Conservation (phyloP, 2,888 invertebrate genomes). For the Parelbella ahira region DNA sequence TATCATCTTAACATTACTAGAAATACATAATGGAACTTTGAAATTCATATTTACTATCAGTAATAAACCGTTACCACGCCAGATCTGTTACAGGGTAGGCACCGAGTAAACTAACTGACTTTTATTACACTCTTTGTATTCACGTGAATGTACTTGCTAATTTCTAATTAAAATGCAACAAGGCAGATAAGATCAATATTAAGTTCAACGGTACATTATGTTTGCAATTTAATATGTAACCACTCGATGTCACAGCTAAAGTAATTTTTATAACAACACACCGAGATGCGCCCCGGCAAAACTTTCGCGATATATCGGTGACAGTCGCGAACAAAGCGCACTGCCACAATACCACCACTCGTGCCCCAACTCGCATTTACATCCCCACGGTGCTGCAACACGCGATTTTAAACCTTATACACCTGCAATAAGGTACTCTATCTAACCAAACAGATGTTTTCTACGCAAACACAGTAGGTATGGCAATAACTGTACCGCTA, state of each 20-base stretch:
- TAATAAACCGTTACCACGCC: too few relatives aligned
- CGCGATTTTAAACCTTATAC: conserved; percentile 41
- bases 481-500: conserved; percentile 35
- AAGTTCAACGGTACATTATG: too few relatives aligned
- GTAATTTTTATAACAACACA: conserved; percentile 39
- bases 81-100: too few relatives aligned
- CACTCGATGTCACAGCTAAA: conserved; percentile 29
- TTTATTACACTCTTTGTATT: too few relatives aligned
- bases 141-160: too few relatives aligned
- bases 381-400: conserved; percentile 20
- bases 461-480: conserved; percentile 19
- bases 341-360: conserved; percentile 61
- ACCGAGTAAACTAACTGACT: too few relatives aligned
- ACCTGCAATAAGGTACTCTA: conserved; percentile 35
- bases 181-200: too few relatives aligned
- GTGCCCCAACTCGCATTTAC: conserved; percentile 41
- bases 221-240: conserved; percentile 8
- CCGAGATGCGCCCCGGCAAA: conserved; percentile 48
- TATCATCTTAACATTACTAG: too few relatives aligned
- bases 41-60: too few relatives aligned
- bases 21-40: too few relatives aligned
- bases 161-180: too few relatives aligned
- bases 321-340: conserved; percentile 69
- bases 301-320: conserved; percentile 75
- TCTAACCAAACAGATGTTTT: conserved; percentile 6